Evolutionary conservation across 2,888 invertebrate genomes (phyloP).

Genomic region (Conistra vaccinii): DNA sequence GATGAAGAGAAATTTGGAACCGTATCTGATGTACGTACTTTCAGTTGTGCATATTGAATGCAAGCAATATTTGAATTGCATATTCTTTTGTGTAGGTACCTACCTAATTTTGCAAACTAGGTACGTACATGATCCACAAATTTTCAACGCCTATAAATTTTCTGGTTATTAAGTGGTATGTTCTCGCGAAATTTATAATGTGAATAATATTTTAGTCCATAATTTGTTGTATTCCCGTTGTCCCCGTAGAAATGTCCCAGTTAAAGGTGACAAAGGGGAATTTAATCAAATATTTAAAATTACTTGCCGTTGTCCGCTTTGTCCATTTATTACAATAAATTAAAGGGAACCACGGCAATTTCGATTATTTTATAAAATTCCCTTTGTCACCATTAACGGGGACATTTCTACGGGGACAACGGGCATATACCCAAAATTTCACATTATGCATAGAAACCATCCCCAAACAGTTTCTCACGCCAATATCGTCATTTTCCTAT

Average conservation of each 20-base stretch:
- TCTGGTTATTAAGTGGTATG: not conserved
- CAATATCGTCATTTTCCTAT: not conserved
- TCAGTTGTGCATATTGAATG: conserved; percentile 48
- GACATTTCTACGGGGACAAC: no score
- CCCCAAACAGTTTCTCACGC: not conserved
- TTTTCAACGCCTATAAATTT: not conserved
- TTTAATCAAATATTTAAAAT: no score
- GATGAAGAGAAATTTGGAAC: conserved; percentile 29
- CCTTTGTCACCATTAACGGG: no score
- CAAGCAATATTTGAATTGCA: conserved; percentile 26
- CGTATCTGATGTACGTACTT: conserved; percentile 11
- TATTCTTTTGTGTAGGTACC: conserved; percentile 3
- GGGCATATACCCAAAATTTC: no score
- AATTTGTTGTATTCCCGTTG: no score
- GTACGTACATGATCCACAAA: not conserved
- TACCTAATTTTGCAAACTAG: not conserved
- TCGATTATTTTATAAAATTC: no score
- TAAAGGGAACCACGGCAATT: no score
- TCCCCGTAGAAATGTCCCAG: no score
- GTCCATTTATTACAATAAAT: no score
- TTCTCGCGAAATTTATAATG: not conserved
- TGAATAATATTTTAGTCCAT: not conserved
- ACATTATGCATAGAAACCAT: not conserved
- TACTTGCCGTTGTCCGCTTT: no score
- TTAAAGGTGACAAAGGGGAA: no score